Evolutionary conservation across 2,888 invertebrate genomes (phyloP).

Genomic region (Lysandra coridon): DNA sequence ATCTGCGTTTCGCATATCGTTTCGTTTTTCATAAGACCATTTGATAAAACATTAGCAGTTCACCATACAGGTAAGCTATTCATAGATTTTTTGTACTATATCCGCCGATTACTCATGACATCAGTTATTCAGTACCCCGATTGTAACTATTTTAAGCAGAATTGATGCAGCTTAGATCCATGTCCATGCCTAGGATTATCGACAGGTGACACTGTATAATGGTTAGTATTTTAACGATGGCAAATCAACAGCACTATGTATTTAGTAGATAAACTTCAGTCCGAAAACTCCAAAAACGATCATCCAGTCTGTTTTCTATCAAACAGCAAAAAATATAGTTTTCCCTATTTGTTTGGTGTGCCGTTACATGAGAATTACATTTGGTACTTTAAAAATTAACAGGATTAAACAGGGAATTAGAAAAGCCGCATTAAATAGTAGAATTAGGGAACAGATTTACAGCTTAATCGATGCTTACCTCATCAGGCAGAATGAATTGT

Average conservation of each 20-base stretch:
- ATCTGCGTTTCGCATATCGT: too few relatives aligned
- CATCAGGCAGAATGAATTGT: not conserved
- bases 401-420: not conserved
- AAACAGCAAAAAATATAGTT: too few relatives aligned
- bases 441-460: not conserved
- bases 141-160: not conserved
- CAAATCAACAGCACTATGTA: too few relatives aligned
- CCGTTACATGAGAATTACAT: not conserved
- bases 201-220: too few relatives aligned
- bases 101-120: not conserved
- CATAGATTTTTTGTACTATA: not conserved
- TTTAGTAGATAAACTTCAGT: too few relatives aligned
- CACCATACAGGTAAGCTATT: not conserved
- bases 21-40: not conserved
- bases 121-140: not conserved
- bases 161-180: not conserved
- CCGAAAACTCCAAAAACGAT: too few relatives aligned
- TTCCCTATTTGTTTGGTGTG: too few relatives aligned
- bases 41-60: not conserved
- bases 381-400: not conserved
- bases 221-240: too few relatives aligned
- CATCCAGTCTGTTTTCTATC: too few relatives aligned
- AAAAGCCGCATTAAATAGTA: too few relatives aligned
- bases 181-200: too few relatives aligned
- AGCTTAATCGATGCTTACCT: not conserved